These are phyloP conservation scores for Kuschelorhynchus macadamiae DNA, from an alignment of 2,888 invertebrate species.

Conservation along the genomic window DNA sequence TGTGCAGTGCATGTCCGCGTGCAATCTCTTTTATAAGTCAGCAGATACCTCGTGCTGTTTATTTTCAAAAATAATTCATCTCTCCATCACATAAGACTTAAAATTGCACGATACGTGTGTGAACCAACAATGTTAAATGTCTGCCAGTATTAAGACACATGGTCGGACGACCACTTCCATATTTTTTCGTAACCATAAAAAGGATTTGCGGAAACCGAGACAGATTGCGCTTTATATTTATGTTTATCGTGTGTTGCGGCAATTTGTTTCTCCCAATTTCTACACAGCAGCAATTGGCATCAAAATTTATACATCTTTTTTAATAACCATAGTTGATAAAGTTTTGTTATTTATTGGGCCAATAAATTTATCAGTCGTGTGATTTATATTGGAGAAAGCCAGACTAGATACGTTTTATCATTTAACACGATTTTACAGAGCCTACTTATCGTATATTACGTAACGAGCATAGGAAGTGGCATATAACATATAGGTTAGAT, in stretches of 20 bases:
- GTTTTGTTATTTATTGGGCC: slow-evolving; percentile 24
- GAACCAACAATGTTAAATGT: slow-evolving; percentile 10
- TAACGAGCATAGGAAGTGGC: no score
- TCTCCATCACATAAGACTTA: no score
- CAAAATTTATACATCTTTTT: slow-evolving; percentile 62
- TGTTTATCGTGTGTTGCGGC: slow-evolving; percentile 64
- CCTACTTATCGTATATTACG: no score
- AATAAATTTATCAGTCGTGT: slow-evolving; percentile 12
- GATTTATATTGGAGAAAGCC: not conserved
- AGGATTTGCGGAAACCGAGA: slow-evolving; percentile 64
- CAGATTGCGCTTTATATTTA: slow-evolving; percentile 65
- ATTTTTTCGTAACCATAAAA: slow-evolving; percentile 53
- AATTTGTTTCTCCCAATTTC: slow-evolving; percentile 66
- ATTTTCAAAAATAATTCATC: no score
- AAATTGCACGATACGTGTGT: not conserved
- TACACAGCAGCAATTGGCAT: slow-evolving; percentile 62
- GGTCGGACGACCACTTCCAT: slow-evolving; percentile 28
- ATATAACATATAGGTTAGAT: no score
- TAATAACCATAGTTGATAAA: slow-evolving; percentile 48
- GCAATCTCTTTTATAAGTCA: no score
- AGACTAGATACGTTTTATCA: no score
- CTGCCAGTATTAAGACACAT: slow-evolving; percentile 41
- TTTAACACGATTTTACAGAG: no score
- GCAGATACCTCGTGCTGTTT: no score
- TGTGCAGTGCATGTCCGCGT: no score